Percentiles rank a stretch among this genome's conserved stretches.
Evolutionary conservation across 2,888 invertebrate species (phyloP).

Genomic region (Aphidoletes aphidimyza): DNA sequence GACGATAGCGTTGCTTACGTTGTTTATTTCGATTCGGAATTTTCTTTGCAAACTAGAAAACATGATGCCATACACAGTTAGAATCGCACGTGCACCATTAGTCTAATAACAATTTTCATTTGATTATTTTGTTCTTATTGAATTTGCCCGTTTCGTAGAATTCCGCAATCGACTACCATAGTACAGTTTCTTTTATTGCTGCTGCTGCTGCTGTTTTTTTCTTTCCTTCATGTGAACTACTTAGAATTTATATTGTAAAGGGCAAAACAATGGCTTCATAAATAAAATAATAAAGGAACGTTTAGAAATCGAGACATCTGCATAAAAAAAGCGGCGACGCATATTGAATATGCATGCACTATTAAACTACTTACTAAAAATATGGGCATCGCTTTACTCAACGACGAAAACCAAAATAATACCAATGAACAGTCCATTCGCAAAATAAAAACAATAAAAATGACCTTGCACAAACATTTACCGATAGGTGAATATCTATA

Average conservation of each 20-base stretch:
- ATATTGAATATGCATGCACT: background rate
- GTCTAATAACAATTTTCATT: slow-evolving; percentile 6
- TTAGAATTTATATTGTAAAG: background rate
- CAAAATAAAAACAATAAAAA: background rate
- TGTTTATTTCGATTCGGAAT: background rate
- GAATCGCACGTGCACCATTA: background rate
- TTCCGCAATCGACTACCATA: background rate
- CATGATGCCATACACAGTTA: background rate
- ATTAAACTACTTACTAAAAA: background rate
- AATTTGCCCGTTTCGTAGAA: background rate
- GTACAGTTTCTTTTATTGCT: background rate
- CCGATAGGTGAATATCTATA: background rate
- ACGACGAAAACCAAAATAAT: background rate
- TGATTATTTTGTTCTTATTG: background rate
- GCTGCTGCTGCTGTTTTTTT: background rate
- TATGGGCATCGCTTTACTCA: background rate
- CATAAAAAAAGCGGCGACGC: background rate
- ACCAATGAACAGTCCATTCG: background rate
- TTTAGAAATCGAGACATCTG: slow-evolving; percentile 4
- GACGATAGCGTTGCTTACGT: background rate
- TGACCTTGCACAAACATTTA: background rate
- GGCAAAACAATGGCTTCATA: background rate
- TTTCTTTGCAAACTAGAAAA: background rate
- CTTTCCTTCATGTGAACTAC: background rate
- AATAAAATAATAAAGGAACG: slow-evolving; percentile 17